Percentiles rank a stretch among this genome's conserved stretches.
phyloP scores from a whole-genome alignment of 2,113 vertebrate species.

The Emydura subglobosa region DNA sequence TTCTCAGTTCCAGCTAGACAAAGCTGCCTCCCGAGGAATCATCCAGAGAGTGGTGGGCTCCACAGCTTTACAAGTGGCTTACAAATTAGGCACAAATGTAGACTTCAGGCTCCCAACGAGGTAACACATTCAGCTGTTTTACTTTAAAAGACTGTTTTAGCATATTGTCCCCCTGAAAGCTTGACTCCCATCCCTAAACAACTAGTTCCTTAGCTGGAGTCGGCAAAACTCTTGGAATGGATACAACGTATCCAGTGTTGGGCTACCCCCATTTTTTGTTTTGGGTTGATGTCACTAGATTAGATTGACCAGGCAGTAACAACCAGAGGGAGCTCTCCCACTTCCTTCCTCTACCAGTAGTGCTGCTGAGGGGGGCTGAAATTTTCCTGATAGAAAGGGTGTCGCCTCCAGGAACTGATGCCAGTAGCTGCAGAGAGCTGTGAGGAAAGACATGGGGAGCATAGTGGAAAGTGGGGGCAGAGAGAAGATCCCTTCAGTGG shows the following conservation, averaged over 20 bases:
- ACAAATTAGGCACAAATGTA: slow-evolving; percentile 84
- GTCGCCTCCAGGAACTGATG: neutral
- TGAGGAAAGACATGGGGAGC: neutral
- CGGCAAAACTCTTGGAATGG: neutral
- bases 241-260: neutral
- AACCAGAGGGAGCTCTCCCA: neutral
- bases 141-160: neutral
- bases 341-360: neutral
- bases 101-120: slow-evolving; percentile 91
- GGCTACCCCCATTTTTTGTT: no score
- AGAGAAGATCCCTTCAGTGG: neutral
- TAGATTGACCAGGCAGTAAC: neutral
- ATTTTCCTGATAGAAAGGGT: neutral
- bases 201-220: neutral
- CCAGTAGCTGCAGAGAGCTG: neutral
- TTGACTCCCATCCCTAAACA: neutral
- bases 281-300: neutral
- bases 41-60: slow-evolving; percentile 85
- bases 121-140: slow-evolving; percentile 61
- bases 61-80: slow-evolving; percentile 84
- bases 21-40: slow-evolving; percentile 85
- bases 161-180: neutral
- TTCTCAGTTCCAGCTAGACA: slow-evolving; percentile 91
- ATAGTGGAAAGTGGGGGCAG: neutral
- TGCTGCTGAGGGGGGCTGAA: neutral